A percentile compares a stretch with the other conserved stretches of the same genome.
These are phyloP conservation scores for Hermetia illucens DNA, from an alignment of 1,140 invertebrate genomes.

Conservation along the genomic window DNA sequence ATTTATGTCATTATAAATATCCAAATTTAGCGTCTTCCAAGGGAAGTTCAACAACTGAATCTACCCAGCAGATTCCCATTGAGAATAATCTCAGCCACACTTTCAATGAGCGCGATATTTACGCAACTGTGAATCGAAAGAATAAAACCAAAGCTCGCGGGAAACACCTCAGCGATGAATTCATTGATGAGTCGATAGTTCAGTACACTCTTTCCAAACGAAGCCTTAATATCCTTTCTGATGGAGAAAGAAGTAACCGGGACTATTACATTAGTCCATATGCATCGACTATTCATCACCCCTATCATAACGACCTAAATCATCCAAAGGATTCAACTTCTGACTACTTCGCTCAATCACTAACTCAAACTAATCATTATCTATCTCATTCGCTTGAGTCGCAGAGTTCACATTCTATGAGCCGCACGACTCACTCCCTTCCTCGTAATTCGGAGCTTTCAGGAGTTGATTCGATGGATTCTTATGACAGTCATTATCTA, in stretches of 20 bases:
- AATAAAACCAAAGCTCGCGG: slow-evolving; percentile 26
- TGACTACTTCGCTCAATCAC: slow-evolving; percentile 19
- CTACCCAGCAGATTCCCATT: slow-evolving; percentile 24
- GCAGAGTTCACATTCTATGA: neutral
- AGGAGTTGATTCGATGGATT: slow-evolving; percentile 27
- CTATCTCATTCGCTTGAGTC: neutral
- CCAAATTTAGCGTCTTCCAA: too few relatives aligned
- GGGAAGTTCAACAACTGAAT: slow-evolving; percentile 8
- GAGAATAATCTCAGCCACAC: slow-evolving; percentile 25
- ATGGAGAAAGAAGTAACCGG: slow-evolving; percentile 9
- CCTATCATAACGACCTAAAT: slow-evolving; percentile 26
- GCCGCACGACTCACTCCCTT: slow-evolving; percentile 20
- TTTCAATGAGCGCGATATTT: slow-evolving; percentile 26
- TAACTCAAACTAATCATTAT: slow-evolving; percentile 3
- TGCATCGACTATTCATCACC: neutral
- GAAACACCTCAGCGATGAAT: slow-evolving; percentile 29
- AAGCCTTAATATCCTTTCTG: slow-evolving; percentile 18
- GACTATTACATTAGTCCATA: too few relatives aligned
- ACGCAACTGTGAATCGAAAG: slow-evolving; percentile 29
- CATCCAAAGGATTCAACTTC: slow-evolving; percentile 24
- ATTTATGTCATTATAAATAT: slow-evolving; percentile 25
- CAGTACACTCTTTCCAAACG: slow-evolving; percentile 24
- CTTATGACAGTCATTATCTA: slow-evolving; percentile 29
- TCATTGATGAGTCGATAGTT: slow-evolving; percentile 26
- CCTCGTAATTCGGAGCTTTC: slow-evolving; percentile 27